Base-by-base conservation (phyloP, 2,797 vertebrate species). In the Scolopax bukidnonensis region DNA sequence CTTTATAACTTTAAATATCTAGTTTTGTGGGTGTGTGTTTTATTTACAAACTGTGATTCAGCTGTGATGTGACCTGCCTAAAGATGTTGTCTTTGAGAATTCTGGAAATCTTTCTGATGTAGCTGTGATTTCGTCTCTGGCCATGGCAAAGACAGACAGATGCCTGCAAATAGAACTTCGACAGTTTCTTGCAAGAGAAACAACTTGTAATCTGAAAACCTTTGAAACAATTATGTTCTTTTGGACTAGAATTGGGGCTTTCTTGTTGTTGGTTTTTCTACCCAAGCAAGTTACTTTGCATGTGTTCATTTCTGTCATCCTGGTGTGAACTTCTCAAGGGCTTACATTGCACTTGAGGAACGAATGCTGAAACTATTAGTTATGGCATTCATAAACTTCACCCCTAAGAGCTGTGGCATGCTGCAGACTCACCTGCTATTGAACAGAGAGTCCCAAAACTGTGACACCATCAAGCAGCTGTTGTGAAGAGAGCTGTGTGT, bases 251-350 rank as follows among this genome's bases (percentile, higher is more conserved):
- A 67, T 89, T 45, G 16, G n/a, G 47, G 16, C 4, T 12, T 47
- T 56, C 4, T 33, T 47, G 5, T 57, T 68, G 12, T 33, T 41
- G 23, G 77, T 48, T 57, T 33, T n/a, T 15, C 20, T 84, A 19
- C 50, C 32, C 17, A 61, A 68, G 41, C 24, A 79, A 78, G 45
- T 87, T 88, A 25, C 45, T 64, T 5, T n/a, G 43, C 10, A 5
- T 70, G 43, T 73, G 24, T 54, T 84, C 1, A 13, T 70, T 94
- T 87, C 43, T 82, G 45, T 68, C 48, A 68, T 77, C 59, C 67
- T 43, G 90, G 50, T 71, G 90, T 97, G 95, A 97, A 89, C 87
- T 96, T 96, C 89, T 93, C 60, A 93, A 96, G 85, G 90, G 75
- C 45, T 96, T 96, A 48, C 47, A 11, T 67, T 97, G 84, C 38